phyloP scores from a whole-genome alignment of 1,140 invertebrate species.

The Oryctes rhinoceros region DNA sequence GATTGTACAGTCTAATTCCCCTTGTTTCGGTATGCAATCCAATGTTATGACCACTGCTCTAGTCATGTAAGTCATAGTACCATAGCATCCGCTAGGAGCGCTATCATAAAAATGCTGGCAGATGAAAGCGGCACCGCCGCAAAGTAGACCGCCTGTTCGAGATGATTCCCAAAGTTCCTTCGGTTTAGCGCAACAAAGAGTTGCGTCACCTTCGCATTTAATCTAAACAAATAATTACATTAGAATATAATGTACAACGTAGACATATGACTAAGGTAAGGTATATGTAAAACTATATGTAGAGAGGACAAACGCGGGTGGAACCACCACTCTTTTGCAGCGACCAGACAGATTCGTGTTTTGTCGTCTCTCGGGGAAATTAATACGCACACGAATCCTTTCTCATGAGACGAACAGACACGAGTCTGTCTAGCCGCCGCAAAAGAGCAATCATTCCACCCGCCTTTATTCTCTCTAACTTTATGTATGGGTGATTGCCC shows the following conservation, averaged over 20 bases:
- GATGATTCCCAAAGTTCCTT: constrained; percentile 70
- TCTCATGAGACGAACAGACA: too few relatives aligned
- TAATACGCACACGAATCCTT: too few relatives aligned
- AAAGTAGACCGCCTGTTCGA: constrained; percentile 74
- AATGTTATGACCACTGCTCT: constrained; percentile 81
- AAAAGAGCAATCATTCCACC: too few relatives aligned
- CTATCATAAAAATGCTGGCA: constrained; percentile 98
- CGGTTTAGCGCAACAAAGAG: constrained; percentile 86
- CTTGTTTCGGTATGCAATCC: constrained; percentile 78
- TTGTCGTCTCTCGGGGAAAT: too few relatives aligned
- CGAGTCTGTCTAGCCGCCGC: too few relatives aligned
- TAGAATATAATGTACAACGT: neutral
- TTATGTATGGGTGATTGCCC: neutral
- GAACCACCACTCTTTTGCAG: too few relatives aligned
- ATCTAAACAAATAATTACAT: constrained; percentile 67
- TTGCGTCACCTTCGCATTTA: constrained; percentile 87
- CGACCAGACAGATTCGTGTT: too few relatives aligned
- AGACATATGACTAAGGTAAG: too few relatives aligned
- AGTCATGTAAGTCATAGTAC: constrained; percentile 97
- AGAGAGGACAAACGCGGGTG: too few relatives aligned
- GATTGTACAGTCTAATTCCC: constrained; percentile 82
- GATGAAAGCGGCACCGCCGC: constrained; percentile 92
- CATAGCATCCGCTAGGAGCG: constrained; percentile 95
- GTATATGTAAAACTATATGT: too few relatives aligned
- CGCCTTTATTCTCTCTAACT: too few relatives aligned